Percentiles rank a stretch among this genome's conserved stretches.
Evolutionary conservation across 2,113 vertebrate genomes (phyloP).

Genomic region (Sylvicapra grimmia): DNA sequence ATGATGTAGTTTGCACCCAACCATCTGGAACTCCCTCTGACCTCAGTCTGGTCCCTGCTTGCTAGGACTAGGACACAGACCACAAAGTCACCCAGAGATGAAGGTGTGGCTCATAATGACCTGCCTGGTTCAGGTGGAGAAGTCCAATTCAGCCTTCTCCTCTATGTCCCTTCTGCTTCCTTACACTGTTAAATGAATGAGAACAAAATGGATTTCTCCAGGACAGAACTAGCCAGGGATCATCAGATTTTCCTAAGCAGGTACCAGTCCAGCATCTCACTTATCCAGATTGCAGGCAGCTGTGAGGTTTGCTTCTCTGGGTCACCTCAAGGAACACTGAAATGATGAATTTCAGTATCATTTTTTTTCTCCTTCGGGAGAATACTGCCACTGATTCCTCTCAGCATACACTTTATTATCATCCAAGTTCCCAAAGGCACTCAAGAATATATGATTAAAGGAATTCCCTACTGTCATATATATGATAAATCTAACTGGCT

Average conservation of each 20-base stretch:
- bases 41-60: slow-evolving; percentile 44
- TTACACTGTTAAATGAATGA: background rate
- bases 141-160: background rate
- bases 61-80: slow-evolving; percentile 7
- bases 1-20: slow-evolving; percentile 33
- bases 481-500: slow-evolving; percentile 56
- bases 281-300: background rate
- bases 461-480: slow-evolving; percentile 55
- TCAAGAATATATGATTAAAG: slow-evolving; percentile 62
- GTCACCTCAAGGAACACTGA: slow-evolving; percentile 10
- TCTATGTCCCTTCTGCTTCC: background rate
- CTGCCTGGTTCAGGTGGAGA: background rate
- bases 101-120: background rate
- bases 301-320: slow-evolving; percentile 14
- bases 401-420: slow-evolving; percentile 59
- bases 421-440: slow-evolving; percentile 54
- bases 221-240: background rate
- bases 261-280: background rate
- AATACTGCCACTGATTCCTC: slow-evolving; percentile 39
- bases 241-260: background rate
- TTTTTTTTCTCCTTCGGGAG: slow-evolving; percentile 37
- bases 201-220: background rate
- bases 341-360: slow-evolving; percentile 16
- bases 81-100: slow-evolving; percentile 35
- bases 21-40: slow-evolving; percentile 53